Evolutionary conservation across 1,140 invertebrate genomes (phyloP).

Genomic region (Heterodera schachtii): DNA sequence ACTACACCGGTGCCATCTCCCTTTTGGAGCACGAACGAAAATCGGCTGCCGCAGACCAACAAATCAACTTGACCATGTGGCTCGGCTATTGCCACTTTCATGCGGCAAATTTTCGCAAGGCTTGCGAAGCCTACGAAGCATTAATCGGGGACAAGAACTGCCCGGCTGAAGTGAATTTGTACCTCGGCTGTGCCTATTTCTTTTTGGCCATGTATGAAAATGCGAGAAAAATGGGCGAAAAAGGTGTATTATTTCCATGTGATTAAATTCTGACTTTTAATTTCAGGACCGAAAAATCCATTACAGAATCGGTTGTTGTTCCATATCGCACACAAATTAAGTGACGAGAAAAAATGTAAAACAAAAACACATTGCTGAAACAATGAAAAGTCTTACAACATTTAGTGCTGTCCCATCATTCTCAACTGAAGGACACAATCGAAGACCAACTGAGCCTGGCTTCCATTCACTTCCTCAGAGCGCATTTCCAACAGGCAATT

Average conservation of each 20-base stretch:
- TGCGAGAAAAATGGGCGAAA: slow-evolving; percentile 69
- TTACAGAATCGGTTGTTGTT: slow-evolving; percentile 73
- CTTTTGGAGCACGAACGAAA: slow-evolving; percentile 75
- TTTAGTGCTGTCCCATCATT: slow-evolving; percentile 71
- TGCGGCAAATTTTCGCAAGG: slow-evolving; percentile 85
- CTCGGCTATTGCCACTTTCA: slow-evolving; percentile 92
- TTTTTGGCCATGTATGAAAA: slow-evolving; percentile 83
- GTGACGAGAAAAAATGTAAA: slow-evolving; percentile 81
- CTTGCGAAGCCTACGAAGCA: slow-evolving; percentile 69
- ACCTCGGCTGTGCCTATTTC: slow-evolving; percentile 91
- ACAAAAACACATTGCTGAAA: slow-evolving; percentile 56
- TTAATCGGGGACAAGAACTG: slow-evolving; percentile 45
- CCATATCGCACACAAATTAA: slow-evolving; percentile 88
- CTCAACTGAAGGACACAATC: slow-evolving; percentile 81
- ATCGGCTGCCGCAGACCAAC: slow-evolving; percentile 7
- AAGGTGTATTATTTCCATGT: slow-evolving; percentile 47
- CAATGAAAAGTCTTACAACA: background rate
- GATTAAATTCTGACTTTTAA: background rate
- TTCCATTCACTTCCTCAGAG: slow-evolving; percentile 90
- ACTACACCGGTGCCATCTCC: slow-evolving; percentile 90
- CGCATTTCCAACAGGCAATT: slow-evolving; percentile 96
- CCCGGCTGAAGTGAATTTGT: slow-evolving; percentile 72
- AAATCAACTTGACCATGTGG: slow-evolving; percentile 74
- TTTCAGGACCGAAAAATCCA: slow-evolving; percentile 49
- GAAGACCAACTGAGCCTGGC: slow-evolving; percentile 91